phyloP scores from a whole-genome alignment of 2,888 invertebrate genomes.

The Clivina fossor region DNA sequence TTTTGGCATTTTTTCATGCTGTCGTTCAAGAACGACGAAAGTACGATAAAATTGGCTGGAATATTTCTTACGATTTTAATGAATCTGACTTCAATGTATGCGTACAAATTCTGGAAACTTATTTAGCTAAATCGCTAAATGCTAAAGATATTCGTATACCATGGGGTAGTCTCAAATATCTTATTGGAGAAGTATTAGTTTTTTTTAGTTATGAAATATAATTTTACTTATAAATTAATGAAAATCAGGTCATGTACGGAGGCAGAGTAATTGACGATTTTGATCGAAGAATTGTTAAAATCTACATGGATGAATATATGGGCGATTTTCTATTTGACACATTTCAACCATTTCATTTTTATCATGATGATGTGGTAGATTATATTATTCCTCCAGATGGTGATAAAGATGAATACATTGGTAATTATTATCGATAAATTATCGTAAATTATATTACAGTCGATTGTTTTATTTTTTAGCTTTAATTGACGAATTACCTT shows the following conservation, averaged over 20 bases:
- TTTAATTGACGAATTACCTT: conserved; percentile 77
- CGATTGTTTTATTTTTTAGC: conserved; percentile 54
- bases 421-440: conserved; percentile 50
- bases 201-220: too few relatives aligned
- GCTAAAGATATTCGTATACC: conserved; percentile 68
- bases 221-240: neutral
- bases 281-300: conserved; percentile 81
- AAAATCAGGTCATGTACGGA: conserved; percentile 85
- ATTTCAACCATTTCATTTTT: conserved; percentile 91
- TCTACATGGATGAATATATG: conserved; percentile 93
- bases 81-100: conserved; percentile 91
- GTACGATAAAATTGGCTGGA: conserved; percentile 95
- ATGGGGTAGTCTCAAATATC: conserved; percentile 88
- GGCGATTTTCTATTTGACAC: conserved; percentile 91
- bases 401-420: conserved; percentile 70
- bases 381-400: conserved; percentile 76
- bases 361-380: conserved; percentile 70
- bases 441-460: conserved; percentile 2
- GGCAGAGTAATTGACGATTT: conserved; percentile 90
- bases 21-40: conserved; percentile 90
- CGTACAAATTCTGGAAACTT: conserved; percentile 80
- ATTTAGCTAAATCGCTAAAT: conserved; percentile 70
- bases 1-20: conserved; percentile 90
- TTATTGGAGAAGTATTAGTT: conserved; percentile 89
- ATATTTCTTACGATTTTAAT: conserved; percentile 90